phyloP scores from a whole-genome alignment of 2,888 invertebrate genomes.

The Diaperis boleti region DNA sequence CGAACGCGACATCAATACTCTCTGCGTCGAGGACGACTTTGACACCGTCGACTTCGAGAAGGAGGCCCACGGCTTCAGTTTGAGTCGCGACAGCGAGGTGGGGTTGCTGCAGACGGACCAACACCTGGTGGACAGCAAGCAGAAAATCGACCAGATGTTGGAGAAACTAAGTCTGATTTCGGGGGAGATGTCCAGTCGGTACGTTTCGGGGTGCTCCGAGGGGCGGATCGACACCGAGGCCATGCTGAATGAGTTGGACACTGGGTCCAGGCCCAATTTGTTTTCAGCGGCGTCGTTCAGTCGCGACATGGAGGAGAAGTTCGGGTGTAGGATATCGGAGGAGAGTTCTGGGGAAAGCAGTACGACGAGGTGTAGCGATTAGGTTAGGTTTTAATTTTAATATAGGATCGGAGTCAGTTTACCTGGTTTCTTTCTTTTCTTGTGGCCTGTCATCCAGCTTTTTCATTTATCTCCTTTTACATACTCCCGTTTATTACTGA shows the following conservation, averaged over 20 bases:
- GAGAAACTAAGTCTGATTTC: constrained; percentile 59
- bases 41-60: constrained; percentile 60
- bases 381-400: too few relatives aligned
- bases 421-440: too few relatives aligned
- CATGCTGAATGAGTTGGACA: constrained; percentile 52
- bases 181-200: constrained; percentile 51
- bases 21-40: constrained; percentile 63
- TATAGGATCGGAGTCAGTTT: too few relatives aligned
- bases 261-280: constrained; percentile 53
- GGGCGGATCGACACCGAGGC: constrained; percentile 52
- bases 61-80: constrained; percentile 46
- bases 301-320: constrained; percentile 33
- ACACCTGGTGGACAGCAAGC: constrained; percentile 57
- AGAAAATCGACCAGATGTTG: constrained; percentile 61
- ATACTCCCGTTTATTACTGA: too few relatives aligned
- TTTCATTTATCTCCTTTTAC: too few relatives aligned
- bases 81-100: constrained; percentile 28
- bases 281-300: constrained; percentile 47
- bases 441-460: too few relatives aligned
- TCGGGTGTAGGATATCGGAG: not conserved
- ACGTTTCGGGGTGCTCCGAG: constrained; percentile 63
- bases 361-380: too few relatives aligned
- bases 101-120: constrained; percentile 45
- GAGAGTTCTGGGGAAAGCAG: constrained; percentile 4
- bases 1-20: constrained; percentile 71